Conservation (phyloP, 2,797 vertebrate species). For the Epinephelus awoara region DNA sequence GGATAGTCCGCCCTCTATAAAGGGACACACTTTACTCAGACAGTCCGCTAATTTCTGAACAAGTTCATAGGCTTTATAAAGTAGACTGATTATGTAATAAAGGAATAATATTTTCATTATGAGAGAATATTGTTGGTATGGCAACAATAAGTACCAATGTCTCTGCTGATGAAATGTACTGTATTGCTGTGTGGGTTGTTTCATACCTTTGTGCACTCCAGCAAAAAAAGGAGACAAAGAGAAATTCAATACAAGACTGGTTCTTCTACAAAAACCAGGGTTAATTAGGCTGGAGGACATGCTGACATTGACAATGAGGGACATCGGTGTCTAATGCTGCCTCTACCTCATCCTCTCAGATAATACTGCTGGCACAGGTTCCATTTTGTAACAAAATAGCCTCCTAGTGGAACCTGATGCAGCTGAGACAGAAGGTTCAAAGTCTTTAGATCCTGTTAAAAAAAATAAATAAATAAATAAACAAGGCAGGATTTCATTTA, state of each 20-base stretch:
- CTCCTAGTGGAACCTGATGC: no score
- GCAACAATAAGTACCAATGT: neutral
- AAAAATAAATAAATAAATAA: no score
- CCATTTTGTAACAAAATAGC: no score
- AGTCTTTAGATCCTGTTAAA: neutral
- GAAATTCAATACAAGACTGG: neutral
- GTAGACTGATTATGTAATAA: neutral
- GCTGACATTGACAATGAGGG: slow-evolving; percentile 16
- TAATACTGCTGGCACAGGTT: neutral
- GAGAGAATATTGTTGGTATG: neutral
- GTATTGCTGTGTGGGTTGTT: neutral
- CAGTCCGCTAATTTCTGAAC: slow-evolving; percentile 8
- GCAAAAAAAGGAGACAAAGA: neutral
- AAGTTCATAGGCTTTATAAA: slow-evolving; percentile 22
- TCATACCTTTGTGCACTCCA: neutral
- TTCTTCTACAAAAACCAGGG: neutral
- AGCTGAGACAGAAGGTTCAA: neutral
- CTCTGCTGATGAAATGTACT: neutral
- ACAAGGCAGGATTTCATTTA: no score
- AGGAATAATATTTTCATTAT: neutral
- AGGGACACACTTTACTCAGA: slow-evolving; percentile 33
- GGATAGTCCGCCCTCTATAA: slow-evolving; percentile 39
- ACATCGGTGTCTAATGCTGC: slow-evolving; percentile 18
- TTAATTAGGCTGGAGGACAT: slow-evolving; percentile 25
- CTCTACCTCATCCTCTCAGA: neutral